These are phyloP conservation scores for Euleptes europaea DNA, from an alignment of 2,113 vertebrate species.

Conservation along the genomic window DNA sequence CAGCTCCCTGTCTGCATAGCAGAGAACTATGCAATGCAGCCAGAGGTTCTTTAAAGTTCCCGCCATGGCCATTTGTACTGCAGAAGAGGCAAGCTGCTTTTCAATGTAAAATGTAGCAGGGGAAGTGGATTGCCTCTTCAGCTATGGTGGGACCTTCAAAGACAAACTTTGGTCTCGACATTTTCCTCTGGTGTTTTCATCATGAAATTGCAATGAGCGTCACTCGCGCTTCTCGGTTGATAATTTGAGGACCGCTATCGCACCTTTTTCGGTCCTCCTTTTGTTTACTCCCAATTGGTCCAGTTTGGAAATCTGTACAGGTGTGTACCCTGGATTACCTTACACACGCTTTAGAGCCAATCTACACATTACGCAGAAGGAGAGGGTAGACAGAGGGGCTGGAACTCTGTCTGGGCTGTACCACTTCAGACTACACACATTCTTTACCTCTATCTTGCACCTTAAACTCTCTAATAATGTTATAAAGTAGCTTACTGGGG, in stretches of 20 bases:
- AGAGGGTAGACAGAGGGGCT: background rate
- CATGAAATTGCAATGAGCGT: background rate
- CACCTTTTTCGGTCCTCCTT: background rate
- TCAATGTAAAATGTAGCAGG: background rate
- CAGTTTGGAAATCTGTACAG: background rate
- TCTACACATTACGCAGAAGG: background rate
- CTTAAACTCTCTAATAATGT: background rate
- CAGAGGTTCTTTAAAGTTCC: background rate
- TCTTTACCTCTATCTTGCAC: background rate
- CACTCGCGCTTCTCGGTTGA: background rate
- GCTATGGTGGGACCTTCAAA: background rate
- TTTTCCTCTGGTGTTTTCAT: background rate
- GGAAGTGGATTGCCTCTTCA: background rate
- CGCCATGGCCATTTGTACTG: background rate
- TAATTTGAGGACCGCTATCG: background rate
- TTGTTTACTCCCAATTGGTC: too few species aligned
- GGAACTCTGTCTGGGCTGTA: background rate
- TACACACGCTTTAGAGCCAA: background rate
- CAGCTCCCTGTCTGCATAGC: background rate
- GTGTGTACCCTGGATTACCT: background rate
- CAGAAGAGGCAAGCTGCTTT: background rate
- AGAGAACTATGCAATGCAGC: background rate
- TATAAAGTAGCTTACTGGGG: too few species aligned
- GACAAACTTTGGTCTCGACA: background rate
- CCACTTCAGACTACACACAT: background rate